Base-by-base conservation (phyloP, 2,888 invertebrate genomes). In the Drosophila robusta region DNA sequence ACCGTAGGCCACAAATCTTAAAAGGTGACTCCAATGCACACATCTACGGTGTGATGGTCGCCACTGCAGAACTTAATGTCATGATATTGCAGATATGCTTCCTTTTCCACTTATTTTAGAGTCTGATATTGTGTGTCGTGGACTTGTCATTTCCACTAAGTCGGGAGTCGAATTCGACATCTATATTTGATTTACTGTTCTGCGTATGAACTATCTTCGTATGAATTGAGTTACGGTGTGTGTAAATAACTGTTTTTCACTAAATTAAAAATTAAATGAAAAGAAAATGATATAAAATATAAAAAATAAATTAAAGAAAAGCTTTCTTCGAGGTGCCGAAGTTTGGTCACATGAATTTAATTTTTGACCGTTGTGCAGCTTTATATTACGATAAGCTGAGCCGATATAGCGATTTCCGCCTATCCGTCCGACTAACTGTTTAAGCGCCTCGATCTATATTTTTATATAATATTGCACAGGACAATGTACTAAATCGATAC, bases 251-350 rank as follows among this genome's bases (percentile, higher is more conserved):
- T 29, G 32, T 6, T n/a, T 51, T 42, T 70, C 50, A 70, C 70
- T 70, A 65, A 57, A 71, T 64, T 34, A 34, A 71, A 46, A 58
- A 54, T 24, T 46, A 57, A 64, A 41, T 29, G 0, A 32, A 55
- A 56, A 29, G 1, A 54, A 39, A 70, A 45, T 42, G 38, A 50
- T 26, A 42, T 3, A 46, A 46, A 39, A 32, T 4, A 61, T 32
- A n/a, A 62, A 57, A 50, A 24, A 29, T 26, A 50, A 34, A 50
- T 14, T 32, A 24, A 46, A 41, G 3, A 9, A 14, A 45, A 14
- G 0, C 16, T 29, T 29, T 16, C 11, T 14, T 16, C 14, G 46
- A 11, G 2, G 7, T 44, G 41, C 41, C 41, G 11, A 41, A 41
- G 41, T 6, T 41, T 2, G 11, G 41, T 12, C 18, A 11, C 16